Conservation (phyloP, 35 echinoderm and acorn worm genomes). For the Holothuria glaberrima region DNA sequence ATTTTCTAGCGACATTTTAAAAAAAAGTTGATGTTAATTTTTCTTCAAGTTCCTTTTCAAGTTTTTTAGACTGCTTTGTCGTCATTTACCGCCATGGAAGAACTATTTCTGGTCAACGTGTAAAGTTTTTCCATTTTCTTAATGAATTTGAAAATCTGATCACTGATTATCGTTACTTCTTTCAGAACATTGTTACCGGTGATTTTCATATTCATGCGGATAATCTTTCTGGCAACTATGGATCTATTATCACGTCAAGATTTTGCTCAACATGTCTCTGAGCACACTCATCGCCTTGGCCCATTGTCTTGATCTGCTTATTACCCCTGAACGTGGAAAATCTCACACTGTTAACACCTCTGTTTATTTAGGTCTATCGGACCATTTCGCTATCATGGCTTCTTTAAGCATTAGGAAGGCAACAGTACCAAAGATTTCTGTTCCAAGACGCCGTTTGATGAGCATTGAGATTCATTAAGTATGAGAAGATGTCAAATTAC, state of each 20-base stretch:
- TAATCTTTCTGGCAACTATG: constrained; percentile 25
- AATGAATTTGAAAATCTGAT: too few species aligned
- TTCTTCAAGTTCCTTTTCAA: too few species aligned
- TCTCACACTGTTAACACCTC: background rate
- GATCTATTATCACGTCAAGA: constrained; percentile 47
- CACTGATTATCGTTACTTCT: too few species aligned
- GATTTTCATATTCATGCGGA: constrained; percentile 65
- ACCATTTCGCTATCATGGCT: constrained; percentile 19
- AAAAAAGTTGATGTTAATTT: too few species aligned
- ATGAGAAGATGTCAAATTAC: background rate
- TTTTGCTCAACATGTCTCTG: constrained; percentile 58
- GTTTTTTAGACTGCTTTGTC: too few species aligned
- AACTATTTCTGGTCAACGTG: too few species aligned
- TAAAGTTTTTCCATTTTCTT: too few species aligned
- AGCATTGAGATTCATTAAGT: background rate
- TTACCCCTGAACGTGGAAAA: constrained; percentile 36
- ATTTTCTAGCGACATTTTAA: too few species aligned
- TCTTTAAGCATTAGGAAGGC: background rate
- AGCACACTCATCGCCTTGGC: constrained; percentile 59
- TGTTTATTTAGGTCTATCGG: constrained; percentile 34
- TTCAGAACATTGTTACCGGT: too few species aligned
- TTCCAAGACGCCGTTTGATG: background rate
- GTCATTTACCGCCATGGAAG: too few species aligned
- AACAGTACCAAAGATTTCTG: background rate
- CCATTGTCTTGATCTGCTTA: constrained; percentile 66